These are phyloP conservation scores for Platanista minor DNA, from an alignment of 2,113 vertebrate species.

Conservation along the genomic window DNA sequence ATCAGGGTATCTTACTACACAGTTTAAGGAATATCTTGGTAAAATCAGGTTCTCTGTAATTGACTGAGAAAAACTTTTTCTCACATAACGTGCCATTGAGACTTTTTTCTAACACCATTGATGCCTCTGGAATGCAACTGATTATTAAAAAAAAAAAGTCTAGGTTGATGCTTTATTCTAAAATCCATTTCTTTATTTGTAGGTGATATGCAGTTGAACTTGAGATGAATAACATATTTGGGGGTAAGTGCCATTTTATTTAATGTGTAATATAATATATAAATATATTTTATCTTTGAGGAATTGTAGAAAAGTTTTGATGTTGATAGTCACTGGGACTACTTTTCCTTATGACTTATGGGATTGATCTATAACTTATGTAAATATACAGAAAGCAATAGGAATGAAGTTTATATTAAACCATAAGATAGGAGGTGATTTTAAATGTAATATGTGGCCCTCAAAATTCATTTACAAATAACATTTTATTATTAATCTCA, in stretches of 20 bases:
- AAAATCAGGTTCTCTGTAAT: background rate
- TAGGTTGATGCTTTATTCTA: background rate
- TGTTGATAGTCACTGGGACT: too few species aligned
- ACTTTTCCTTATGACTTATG: background rate
- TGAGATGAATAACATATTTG: conserved; percentile 6
- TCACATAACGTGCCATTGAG: background rate
- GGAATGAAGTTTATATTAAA: background rate
- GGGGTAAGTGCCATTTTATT: conserved; percentile 30
- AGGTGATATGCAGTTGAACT: conserved; percentile 61
- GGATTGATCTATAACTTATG: background rate
- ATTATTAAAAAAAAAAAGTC: too few species aligned
- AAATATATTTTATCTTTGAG: background rate
- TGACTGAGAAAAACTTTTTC: background rate
- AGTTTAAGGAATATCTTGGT: background rate
- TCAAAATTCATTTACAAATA: background rate
- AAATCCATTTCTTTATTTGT: conserved; percentile 21
- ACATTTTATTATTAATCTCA: background rate
- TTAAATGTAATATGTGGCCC: background rate
- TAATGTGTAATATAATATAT: background rate
- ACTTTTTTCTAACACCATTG: background rate
- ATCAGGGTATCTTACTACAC: too few species aligned
- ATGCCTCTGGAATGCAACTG: background rate
- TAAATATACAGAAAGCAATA: background rate
- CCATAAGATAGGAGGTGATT: background rate
- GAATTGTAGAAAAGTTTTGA: background rate